Base-by-base conservation (phyloP, 64 coral and sea anemone species). In the Montipora foliosa region DNA sequence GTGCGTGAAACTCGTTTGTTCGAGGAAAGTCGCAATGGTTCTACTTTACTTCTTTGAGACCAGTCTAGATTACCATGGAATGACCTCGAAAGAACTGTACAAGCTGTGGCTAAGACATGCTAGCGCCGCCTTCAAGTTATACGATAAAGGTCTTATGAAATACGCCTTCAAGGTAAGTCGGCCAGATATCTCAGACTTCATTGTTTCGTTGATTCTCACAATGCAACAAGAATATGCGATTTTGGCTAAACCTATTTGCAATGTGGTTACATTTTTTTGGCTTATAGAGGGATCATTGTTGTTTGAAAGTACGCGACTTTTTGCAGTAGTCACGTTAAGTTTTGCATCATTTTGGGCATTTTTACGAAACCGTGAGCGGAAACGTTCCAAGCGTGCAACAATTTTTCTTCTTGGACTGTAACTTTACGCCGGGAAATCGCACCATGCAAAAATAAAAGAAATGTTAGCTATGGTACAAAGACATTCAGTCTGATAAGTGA, bases 121-220 rank as follows among this genome's bases (percentile, higher is more conserved):
- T 8, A 8, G 16, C 10, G 62, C 44, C 1, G 62, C 82, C 3
- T 85, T 49, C n/a, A 69, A 85, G 47, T 49, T 69, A n/a, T 50
- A 52, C 60, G 45, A 85, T 2, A 4, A 85, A 70, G 62, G 66
- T 10, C 19, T 85, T 14, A 85, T 85, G 82, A 85, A 85, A 85
- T 85, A 71, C 16, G 62, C 82, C 14, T 85, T 85, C 82, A 85
- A 85, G 81, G 81, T 84, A 68, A 13, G 81, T 76, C 20, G 8
- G 21, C 8, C 17, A 71, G 19, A 71, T 21, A 79, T 14, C 14
- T 15, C 9, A 7, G 61, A 14, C 14, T 6, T 8, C 46, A 17
- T 51, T 79, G 19, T 17, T 50, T 79, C 49, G 47, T 49, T 37
- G 12, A n/a, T 12, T 50, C 53, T 57, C 6, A 20, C 76, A 8